Percentiles rank a stretch among this genome's conserved stretches.
Evolutionary conservation across 2,113 vertebrate genomes (phyloP).

Genomic region (Charadrius vociferus): DNA sequence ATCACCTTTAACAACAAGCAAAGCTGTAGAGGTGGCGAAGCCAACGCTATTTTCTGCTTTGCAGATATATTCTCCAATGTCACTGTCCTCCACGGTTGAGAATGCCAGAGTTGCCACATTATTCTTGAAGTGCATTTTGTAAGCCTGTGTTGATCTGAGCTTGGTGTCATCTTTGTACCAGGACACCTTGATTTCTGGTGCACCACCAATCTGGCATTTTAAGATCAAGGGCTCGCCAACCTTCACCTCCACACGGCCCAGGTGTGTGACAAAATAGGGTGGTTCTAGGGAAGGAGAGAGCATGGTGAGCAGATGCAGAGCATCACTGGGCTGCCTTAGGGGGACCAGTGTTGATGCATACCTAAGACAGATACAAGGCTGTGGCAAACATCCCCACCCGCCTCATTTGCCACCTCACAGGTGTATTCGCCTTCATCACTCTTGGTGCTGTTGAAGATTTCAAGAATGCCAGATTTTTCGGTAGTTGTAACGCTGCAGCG

Average conservation of each 20-base stretch:
- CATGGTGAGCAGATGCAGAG: neutral
- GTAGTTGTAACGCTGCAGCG: constrained; percentile 91
- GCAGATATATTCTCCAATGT: constrained; percentile 92
- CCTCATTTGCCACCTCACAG: constrained; percentile 92
- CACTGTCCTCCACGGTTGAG: constrained; percentile 83
- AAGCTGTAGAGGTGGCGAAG: constrained; percentile 84
- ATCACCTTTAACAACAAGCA: constrained; percentile 90
- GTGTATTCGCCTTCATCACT: constrained; percentile 87
- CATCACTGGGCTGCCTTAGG: neutral
- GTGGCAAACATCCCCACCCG: constrained; percentile 86
- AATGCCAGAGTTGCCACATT: constrained; percentile 89
- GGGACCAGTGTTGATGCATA: constrained; percentile 56
- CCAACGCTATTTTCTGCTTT: constrained; percentile 95
- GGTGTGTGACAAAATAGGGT: constrained; percentile 87
- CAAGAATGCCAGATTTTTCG: constrained; percentile 92
- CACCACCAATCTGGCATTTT: constrained; percentile 91
- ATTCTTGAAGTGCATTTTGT: constrained; percentile 89
- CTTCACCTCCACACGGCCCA: constrained; percentile 91
- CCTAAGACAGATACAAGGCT: constrained; percentile 89
- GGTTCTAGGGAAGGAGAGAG: constrained; percentile 83
- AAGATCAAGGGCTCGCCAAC: constrained; percentile 87
- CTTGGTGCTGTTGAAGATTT: constrained; percentile 87
- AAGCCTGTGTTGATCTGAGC: constrained; percentile 88
- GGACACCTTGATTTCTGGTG: constrained; percentile 94
- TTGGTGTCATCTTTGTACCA: constrained; percentile 98